These are phyloP conservation scores for Caenorhabditis imperialis DNA, from an alignment of 2,888 invertebrate species.

Conservation along the genomic window DNA sequence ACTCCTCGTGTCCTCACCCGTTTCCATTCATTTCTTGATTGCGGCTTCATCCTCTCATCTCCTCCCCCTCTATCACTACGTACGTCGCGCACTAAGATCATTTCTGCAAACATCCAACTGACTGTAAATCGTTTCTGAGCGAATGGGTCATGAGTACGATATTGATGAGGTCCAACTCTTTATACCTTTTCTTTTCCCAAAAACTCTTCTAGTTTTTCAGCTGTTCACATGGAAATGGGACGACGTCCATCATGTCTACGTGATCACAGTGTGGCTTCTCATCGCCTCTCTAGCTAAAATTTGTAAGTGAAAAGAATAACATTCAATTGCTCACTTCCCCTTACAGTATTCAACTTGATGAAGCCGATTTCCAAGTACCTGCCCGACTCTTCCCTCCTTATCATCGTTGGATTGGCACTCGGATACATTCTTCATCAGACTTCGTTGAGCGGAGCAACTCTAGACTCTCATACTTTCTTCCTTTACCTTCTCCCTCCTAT, in stretches of 20 bases:
- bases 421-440: constrained; percentile 40
- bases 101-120: constrained; percentile 12
- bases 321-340: too few species aligned
- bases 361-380: constrained; percentile 81
- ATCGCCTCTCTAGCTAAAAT: constrained; percentile 58
- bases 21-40: constrained; percentile 39
- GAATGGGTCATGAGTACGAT: constrained; percentile 48
- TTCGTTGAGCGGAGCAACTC: constrained; percentile 26
- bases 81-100: constrained; percentile 37
- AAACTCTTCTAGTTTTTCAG: background rate
- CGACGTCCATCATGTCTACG: constrained; percentile 53
- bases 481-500: constrained; percentile 97
- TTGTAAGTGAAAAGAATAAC: constrained; percentile 24
- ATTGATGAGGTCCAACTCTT: constrained; percentile 26
- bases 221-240: constrained; percentile 51
- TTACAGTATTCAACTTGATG: constrained; percentile 62
- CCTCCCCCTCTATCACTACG: constrained; percentile 12
- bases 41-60: constrained; percentile 34
- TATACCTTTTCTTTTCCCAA: background rate
- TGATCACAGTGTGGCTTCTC: constrained; percentile 53
- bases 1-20: background rate
- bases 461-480: constrained; percentile 90
- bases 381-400: constrained; percentile 96
- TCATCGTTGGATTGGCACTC: constrained; percentile 88
- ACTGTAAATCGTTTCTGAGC: constrained; percentile 1